Percentiles rank a stretch among this genome's conserved stretches.
phyloP scores from a whole-genome alignment of 2,113 vertebrate genomes.

The Boleophthalmus pectinirostris region DNA sequence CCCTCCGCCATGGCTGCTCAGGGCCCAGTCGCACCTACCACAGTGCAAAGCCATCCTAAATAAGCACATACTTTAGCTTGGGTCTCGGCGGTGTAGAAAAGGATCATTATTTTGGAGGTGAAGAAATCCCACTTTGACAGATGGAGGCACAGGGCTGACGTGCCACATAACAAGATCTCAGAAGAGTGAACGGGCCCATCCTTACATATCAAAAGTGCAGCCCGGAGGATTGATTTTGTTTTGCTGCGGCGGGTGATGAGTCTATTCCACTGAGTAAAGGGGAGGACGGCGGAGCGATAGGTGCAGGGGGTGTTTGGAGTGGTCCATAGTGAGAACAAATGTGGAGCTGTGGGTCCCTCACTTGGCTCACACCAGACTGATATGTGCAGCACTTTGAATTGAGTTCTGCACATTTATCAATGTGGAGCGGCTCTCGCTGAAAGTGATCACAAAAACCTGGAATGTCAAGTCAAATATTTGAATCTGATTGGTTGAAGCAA shows the following conservation, averaged over 20 bases:
- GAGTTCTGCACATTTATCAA: too few species aligned
- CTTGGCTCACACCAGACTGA: too few species aligned
- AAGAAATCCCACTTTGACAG: conserved; percentile 98
- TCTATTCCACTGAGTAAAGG: conserved; percentile 92
- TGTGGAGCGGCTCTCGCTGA: too few species aligned
- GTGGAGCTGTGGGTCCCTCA: not conserved
- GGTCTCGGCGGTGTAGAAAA: conserved; percentile 87
- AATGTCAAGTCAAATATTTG: too few species aligned
- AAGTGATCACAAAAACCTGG: too few species aligned
- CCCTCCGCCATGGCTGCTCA: conserved; percentile 55
- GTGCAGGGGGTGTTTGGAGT: conserved; percentile 71
- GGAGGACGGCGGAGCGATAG: conserved; percentile 66
- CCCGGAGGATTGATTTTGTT: conserved; percentile 95
- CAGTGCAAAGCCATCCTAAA: conserved; percentile 73
- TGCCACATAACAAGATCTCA: conserved; percentile 99
- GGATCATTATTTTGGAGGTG: conserved; percentile 99
- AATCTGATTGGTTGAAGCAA: too few species aligned
- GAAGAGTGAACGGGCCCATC: conserved; percentile 93
- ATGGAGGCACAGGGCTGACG: conserved; percentile 93
- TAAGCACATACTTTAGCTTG: conserved; percentile 81
- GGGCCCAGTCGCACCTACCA: conserved; percentile 66
- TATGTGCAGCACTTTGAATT: too few species aligned
- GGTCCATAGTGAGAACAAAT: conserved; percentile 40
- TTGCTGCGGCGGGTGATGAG: conserved; percentile 92
- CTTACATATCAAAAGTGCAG: conserved; percentile 97